phyloP scores from a whole-genome alignment of 2,113 vertebrate species.

The Picathartes gymnocephalus region DNA sequence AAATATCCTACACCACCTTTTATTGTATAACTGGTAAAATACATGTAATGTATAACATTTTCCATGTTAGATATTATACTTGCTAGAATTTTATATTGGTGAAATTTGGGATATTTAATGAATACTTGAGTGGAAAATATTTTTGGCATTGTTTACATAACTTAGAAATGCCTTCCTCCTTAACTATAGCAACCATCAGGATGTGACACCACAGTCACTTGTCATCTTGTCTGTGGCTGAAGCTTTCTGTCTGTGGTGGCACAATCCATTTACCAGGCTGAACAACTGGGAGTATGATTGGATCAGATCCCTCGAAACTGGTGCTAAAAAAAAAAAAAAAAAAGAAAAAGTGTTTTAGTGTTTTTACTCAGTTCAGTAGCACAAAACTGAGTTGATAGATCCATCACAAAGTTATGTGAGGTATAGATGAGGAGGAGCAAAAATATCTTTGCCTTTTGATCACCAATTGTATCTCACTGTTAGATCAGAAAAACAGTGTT shows the following conservation, averaged over 20 bases:
- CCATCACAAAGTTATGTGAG: not conserved
- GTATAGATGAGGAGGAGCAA: not conserved
- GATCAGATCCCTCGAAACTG: not conserved
- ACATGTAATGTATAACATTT: not conserved
- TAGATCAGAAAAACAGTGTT: not conserved
- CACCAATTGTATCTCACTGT: not conserved
- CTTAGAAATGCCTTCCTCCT: not conserved
- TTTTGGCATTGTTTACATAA: not conserved
- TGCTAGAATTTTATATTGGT: not conserved
- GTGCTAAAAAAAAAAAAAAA: not conserved
- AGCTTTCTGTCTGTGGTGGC: not conserved
- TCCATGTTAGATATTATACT: not conserved
- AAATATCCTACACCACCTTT: not conserved
- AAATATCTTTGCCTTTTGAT: not conserved
- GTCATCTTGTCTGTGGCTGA: not conserved
- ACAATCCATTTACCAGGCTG: not conserved
- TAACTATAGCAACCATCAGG: not conserved
- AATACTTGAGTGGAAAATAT: not conserved
- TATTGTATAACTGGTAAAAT: not conserved
- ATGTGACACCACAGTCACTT: not conserved
- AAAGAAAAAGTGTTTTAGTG: fast-evolving
- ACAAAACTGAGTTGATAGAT: not conserved
- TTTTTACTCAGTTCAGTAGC: not conserved
- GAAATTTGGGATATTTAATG: not conserved
- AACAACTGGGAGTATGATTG: fast-evolving